Conservation (phyloP, 2,888 invertebrate species). For the Griposia aprilina region DNA sequence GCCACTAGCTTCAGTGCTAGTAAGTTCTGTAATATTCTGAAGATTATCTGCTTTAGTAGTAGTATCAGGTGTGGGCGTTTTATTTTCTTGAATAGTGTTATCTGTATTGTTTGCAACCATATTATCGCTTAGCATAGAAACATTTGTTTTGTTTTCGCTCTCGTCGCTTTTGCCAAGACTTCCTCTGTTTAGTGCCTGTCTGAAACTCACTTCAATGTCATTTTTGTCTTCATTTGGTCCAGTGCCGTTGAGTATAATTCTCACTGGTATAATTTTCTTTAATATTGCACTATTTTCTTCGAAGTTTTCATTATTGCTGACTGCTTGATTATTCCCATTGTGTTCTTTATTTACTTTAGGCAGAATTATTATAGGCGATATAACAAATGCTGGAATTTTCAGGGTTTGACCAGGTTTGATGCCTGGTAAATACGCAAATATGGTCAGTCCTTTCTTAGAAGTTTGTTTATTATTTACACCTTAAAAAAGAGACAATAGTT, state of each 20-base stretch:
- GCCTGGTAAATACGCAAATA: constrained; percentile 35
- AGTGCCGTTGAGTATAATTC: constrained; percentile 22
- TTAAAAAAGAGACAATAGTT: constrained; percentile 47
- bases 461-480: constrained; percentile 47
- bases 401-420: constrained; percentile 16
- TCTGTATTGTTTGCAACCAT: neutral
- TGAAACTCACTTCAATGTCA: constrained; percentile 68
- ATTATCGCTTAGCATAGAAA: neutral
- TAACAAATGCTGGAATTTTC: constrained; percentile 48
- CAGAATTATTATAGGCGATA: constrained; percentile 56
- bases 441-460: constrained; percentile 7
- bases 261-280: constrained; percentile 12
- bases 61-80: neutral
- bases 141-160: constrained; percentile 1
- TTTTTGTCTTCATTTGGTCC: constrained; percentile 51
- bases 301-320: neutral
- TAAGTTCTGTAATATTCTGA: constrained; percentile 38
- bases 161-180: constrained; percentile 26
- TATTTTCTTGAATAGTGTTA: constrained; percentile 3
- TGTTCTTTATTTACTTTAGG: constrained; percentile 21
- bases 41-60: constrained; percentile 24
- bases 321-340: neutral
- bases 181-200: constrained; percentile 70
- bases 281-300: neutral
- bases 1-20: constrained; percentile 51